phyloP scores from a whole-genome alignment of 2,888 invertebrate species.

The Pristionchus entomophagus region DNA sequence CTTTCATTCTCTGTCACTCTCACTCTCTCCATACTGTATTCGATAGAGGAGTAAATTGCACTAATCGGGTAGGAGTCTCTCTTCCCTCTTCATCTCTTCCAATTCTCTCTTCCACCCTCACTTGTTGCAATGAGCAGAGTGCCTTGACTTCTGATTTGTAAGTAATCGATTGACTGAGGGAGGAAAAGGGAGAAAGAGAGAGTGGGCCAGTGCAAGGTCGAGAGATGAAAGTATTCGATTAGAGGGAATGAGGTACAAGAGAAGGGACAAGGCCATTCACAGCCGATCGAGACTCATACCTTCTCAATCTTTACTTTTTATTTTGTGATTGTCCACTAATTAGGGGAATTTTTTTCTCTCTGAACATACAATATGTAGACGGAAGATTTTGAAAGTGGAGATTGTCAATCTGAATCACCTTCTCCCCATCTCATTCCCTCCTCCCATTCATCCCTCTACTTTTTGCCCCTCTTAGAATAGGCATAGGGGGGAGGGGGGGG shows the following conservation, averaged over 20 bases:
- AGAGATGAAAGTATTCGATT: neutral
- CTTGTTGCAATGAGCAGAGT: too few relatives aligned
- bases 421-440: constrained; percentile 3
- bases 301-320: neutral
- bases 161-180: neutral
- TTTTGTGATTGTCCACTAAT: neutral
- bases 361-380: constrained; percentile 60
- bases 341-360: constrained; percentile 65
- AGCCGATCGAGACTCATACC: neutral
- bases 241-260: constrained; percentile 6
- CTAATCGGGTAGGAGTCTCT: neutral
- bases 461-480: constrained; percentile 6
- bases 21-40: constrained; percentile 19
- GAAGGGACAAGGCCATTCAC: constrained; percentile 13
- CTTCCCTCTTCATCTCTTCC: neutral
- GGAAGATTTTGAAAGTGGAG: neutral
- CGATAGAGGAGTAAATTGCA: constrained; percentile 18
- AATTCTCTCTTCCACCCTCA: neutral
- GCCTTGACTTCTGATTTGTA: constrained; percentile 15
- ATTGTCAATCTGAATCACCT: neutral
- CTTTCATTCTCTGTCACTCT: constrained; percentile 14
- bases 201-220: neutral
- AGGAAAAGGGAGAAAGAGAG: neutral
- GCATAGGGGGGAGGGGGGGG: too few relatives aligned
- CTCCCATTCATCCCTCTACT: neutral